Base-by-base conservation (phyloP, 2,888 invertebrate genomes). In the Acleris holmiana region DNA sequence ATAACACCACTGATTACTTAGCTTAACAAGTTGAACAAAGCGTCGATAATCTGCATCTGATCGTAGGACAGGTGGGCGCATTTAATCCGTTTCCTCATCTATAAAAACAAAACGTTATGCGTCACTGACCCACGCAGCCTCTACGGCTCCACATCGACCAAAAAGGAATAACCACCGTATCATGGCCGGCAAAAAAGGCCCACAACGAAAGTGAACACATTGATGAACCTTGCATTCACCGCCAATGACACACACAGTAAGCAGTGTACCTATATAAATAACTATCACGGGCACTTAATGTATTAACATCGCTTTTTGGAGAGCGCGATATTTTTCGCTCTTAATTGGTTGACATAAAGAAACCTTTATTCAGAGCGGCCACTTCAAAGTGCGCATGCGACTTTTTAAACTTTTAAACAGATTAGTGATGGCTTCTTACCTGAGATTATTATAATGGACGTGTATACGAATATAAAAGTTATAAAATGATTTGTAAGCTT, bases 301-400 rank as follows among this genome's bases (percentile, higher is more conserved):
- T 13, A 13, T 35, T 75, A 77, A 78, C 76, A 69, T 77, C 78
- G 76, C 72, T 72, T 81, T 85, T 85, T 80, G 78, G 76, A 70
- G 75, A 74, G 73, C 79, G 77, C 78, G 74, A 87, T 88, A 88
- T 80, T 86, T 88, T 86, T 85, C 85, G 78, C 86, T 80, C 85
- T 88, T 90, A 91, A 91, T 89, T 91, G 91, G 88, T 75, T 74
- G 73, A 77, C 80, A 79, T 84, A 87, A 89, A 85, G 84, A 85
- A 82, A 18, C 82, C 78, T 88, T 83, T 84, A 88, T 85, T 88
- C 78, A 72, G 70, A 73, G 84, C 90, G 89, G 90, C 78, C 66
- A 84, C 84, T 80, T 91, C 89, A 91, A 89, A 91, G 55, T 57
- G 49, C 15, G 44, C 55, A 15, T 7, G 44, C 15, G 44, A 0